phyloP scores from a whole-genome alignment of 1,140 invertebrate genomes.

The Drosophila baimaii region DNA sequence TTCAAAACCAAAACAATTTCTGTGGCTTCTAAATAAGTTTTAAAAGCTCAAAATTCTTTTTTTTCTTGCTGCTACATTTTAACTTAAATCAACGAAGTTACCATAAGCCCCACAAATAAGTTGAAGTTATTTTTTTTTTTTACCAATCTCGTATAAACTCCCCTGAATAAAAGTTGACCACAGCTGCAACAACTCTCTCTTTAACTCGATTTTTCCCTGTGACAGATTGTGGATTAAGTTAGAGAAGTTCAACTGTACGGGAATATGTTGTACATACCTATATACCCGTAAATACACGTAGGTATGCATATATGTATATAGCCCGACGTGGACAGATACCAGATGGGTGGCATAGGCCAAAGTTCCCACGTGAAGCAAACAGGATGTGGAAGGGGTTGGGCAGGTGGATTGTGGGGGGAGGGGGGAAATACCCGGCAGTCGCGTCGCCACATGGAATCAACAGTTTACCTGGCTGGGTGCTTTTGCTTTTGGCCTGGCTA shows the following conservation, averaged over 20 bases:
- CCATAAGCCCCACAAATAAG: background rate
- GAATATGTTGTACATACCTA: background rate
- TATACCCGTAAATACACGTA: background rate
- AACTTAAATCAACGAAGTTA: background rate
- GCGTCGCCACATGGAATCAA: constrained; percentile 69
- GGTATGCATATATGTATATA: background rate
- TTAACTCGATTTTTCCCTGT: constrained; percentile 13
- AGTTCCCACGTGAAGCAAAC: constrained; percentile 31
- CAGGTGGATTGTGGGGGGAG: background rate
- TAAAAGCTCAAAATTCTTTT: background rate
- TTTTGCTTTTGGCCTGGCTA: constrained; percentile 53
- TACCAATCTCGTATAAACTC: background rate
- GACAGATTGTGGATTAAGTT: constrained; percentile 26
- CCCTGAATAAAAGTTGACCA: background rate
- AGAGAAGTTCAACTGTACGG: constrained; percentile 27
- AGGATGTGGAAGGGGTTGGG: background rate
- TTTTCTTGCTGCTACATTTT: no score
- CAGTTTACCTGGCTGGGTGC: constrained; percentile 71
- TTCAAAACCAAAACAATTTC: background rate
- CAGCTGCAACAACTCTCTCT: background rate
- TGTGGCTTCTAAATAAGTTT: no score
- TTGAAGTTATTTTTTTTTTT: background rate
- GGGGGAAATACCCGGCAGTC: constrained; percentile 28
- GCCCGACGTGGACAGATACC: constrained; percentile 30
- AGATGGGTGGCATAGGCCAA: constrained; percentile 33